Evolutionary conservation across 1,140 invertebrate species (phyloP), one percentile per base, ranked within the genome.

Genomic region (Euborellia annulipes): DNA sequence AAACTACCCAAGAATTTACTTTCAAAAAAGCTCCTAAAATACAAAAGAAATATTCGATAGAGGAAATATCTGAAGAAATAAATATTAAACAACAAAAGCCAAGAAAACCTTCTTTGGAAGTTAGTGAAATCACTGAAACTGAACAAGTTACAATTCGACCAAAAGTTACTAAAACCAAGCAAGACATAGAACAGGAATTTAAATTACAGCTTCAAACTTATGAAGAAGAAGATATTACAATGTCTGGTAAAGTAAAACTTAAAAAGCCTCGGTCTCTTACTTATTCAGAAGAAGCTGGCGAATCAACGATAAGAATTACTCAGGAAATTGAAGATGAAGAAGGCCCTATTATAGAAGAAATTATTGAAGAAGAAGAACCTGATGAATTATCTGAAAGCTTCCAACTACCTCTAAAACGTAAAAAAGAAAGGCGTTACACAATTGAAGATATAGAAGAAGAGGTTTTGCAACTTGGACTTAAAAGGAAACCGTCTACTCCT

Each of bases 101-200:
- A 71, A 36, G 68, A 74, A 53, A 67, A 22, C 20, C 45, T 16
- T 48, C 41, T 23, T 51, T 56, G 40, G 52, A 47, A 23, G 37
- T 80, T 50, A 72, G 74, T 30, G 80, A 84, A 65, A 66, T 78
- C 23, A 73, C 75, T 1, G 78, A 82, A 61, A 69, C 73, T 1
- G 78, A 83, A 65, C 75, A 71, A 52, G 79, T 84, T 2, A 83
- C 75, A 14, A 83, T 85, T 61, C 72, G 76, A 52, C 78, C 80
- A 9, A 76, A 73, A 59, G 62, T 58, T 3, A 78, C 73, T 3
- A 78, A 77, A 63, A 79, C 74, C 2, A 82, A 84, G 62, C 82
- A 86, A 65, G 80, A 85, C 55, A 78, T 86, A 6, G 82, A 86
- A 58, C 82, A 86, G 65, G 82, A 85, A 63, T 86, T 86, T 58